phyloP scores from a whole-genome alignment of 2,797 vertebrate species.

The Sebastes taczanowskii region DNA sequence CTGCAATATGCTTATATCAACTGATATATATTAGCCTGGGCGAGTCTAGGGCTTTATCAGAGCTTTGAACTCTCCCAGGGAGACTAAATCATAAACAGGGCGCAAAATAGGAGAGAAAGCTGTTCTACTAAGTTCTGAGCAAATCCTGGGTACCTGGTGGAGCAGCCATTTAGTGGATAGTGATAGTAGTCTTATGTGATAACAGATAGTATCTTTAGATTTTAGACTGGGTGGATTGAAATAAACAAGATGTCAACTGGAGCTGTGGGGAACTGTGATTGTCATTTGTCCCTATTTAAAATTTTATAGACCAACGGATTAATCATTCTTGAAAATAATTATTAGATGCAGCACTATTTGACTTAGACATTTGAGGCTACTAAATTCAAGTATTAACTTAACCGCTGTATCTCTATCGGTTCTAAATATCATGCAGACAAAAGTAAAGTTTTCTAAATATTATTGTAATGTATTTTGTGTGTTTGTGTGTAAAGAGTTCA shows the following conservation, averaged over 20 bases:
- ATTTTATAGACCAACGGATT: neutral
- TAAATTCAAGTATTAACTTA: neutral
- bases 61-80: too few species aligned
- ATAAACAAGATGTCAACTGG: neutral
- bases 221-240: neutral
- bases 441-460: neutral
- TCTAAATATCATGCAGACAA: neutral
- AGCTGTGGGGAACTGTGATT: neutral
- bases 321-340: neutral
- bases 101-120: too few species aligned
- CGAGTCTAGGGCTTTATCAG: too few species aligned
- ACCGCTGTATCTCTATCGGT: neutral
- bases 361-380: neutral
- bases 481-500: constrained; percentile 32
- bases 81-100: too few species aligned
- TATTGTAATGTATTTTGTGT: neutral
- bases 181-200: neutral
- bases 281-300: neutral
- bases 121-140: too few species aligned
- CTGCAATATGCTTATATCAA: neutral
- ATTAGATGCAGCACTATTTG: neutral
- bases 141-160: too few species aligned
- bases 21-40: too few species aligned
- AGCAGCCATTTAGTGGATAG: too few species aligned
- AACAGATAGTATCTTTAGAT: fast-evolving